Base-by-base conservation (phyloP, 2,797 vertebrate genomes). In the Pseudochromis fuscus region DNA sequence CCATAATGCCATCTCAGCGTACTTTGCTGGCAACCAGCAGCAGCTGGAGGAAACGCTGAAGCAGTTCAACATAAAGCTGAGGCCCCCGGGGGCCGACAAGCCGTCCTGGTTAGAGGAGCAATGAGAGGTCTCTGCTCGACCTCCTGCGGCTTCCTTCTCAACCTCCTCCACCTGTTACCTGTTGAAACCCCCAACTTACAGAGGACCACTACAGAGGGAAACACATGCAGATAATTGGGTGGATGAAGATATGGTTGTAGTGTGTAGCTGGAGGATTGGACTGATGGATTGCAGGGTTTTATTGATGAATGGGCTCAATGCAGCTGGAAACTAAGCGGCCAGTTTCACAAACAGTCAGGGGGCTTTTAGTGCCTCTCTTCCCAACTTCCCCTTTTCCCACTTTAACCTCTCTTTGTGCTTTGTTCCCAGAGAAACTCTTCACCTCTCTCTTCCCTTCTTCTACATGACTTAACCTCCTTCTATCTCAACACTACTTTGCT, bases 31-130 rank as follows among this genome's bases (percentile, higher is more conserved):
- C 66, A 98, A 99, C 93, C 97, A 98, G 93, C 96, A 97, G 93
- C 97, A 98, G 85, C 89, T 98, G 91, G 97, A 98, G 92, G 96
- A 98, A 93, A 98, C 96, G 49, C 95, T 99, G 85, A 95, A 96
- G 92, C 97, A 98, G 90, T 98, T 98, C 93, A 98, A 96, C 94
- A 95, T 98, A 90, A 96, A 96, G 91, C 91, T 98, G 68, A 95
- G 94, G 91, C 96, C 96, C 16, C 96, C 96, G 0, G 97, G 96
- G 40, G 90, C 94, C 0, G 97, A 98, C 90, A 97, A 98, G 85
- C 97, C 97, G 18, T 98, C 97, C 62, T 99, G 97, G 97, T 93
- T 99, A 89, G 97, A 98, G 92, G 97, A 99, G 93, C 97, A 96
- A 91, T 98, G 95, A 95, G 87, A 51, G 50, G 61, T 28, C 74